Percentiles rank a stretch among this genome's conserved stretches.
These are phyloP conservation scores for Drosophila paracracens DNA, from an alignment of 2,888 invertebrate genomes.

Conservation along the genomic window DNA sequence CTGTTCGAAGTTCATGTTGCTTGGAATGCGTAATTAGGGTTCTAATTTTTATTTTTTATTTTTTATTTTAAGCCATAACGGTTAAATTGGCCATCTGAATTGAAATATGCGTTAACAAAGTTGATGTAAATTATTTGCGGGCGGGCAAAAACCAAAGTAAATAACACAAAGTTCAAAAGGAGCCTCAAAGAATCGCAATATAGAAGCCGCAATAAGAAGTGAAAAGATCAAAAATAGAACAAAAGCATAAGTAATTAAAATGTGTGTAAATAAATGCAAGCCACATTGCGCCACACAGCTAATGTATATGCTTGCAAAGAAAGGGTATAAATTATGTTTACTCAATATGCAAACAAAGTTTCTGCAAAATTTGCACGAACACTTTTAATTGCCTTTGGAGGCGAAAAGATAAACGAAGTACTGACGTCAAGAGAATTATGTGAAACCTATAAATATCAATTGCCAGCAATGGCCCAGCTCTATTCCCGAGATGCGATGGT, in stretches of 20 bases:
- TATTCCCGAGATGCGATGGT: slow-evolving; percentile 11
- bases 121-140: slow-evolving; percentile 19
- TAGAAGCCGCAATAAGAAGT: slow-evolving; percentile 4
- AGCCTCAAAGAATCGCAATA: slow-evolving; percentile 6
- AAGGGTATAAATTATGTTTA: slow-evolving; percentile 13
- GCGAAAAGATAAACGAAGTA: background rate
- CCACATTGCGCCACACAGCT: slow-evolving; percentile 2
- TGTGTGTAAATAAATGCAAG: slow-evolving; percentile 39
- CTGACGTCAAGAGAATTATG: slow-evolving; percentile 24
- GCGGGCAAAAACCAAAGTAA: slow-evolving; percentile 47
- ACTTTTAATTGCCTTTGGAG: slow-evolving; percentile 33
- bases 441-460: slow-evolving; percentile 39
- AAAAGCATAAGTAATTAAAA: slow-evolving; percentile 41
- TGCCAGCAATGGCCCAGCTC: slow-evolving; percentile 13
- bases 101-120: background rate
- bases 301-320: slow-evolving; percentile 3
- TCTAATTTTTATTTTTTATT: slow-evolving; percentile 37
- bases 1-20: slow-evolving; percentile 33
- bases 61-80: background rate
- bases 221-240: background rate
- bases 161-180: slow-evolving; percentile 50
- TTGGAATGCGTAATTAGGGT: slow-evolving; percentile 65
- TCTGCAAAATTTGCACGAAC: slow-evolving; percentile 10
- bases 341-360: slow-evolving; percentile 1
- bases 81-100: slow-evolving; percentile 5